A percentile compares a stretch with the other conserved stretches of the same genome.
phyloP scores from a whole-genome alignment of 2,113 vertebrate species.

The Anthoscopus minutus region DNA sequence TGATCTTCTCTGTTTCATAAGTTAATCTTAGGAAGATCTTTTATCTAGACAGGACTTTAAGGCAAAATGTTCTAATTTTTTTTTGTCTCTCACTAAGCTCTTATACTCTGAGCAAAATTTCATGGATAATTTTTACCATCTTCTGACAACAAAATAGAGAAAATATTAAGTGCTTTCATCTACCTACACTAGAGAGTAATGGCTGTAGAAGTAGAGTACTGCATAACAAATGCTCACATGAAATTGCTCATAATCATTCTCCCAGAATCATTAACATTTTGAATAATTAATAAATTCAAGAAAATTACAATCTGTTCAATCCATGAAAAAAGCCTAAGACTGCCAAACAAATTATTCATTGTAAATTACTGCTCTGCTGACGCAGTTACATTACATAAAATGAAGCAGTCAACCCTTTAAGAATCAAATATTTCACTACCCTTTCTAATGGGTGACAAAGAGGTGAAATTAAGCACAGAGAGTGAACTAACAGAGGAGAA shows the following conservation, averaged over 20 bases:
- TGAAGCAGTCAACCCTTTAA: background rate
- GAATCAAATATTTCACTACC: background rate
- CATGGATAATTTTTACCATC: background rate
- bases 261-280: conserved; percentile 28
- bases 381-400: background rate
- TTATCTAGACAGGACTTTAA: background rate
- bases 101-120: background rate
- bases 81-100: background rate
- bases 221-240: background rate
- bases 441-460: background rate
- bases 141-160: background rate
- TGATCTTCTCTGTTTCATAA: background rate
- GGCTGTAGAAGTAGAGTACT: background rate
- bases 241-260: background rate
- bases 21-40: background rate
- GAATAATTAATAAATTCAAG: conserved; percentile 40
- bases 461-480: background rate
- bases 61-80: background rate
- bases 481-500: background rate
- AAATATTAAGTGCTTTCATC: background rate
- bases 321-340: background rate
- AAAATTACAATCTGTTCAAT: conserved; percentile 23
- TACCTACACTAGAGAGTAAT: background rate
- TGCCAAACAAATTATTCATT: background rate
- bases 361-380: background rate